Evolutionary conservation across 2,888 invertebrate genomes (phyloP).

Genomic region (Isoperla grammatica): DNA sequence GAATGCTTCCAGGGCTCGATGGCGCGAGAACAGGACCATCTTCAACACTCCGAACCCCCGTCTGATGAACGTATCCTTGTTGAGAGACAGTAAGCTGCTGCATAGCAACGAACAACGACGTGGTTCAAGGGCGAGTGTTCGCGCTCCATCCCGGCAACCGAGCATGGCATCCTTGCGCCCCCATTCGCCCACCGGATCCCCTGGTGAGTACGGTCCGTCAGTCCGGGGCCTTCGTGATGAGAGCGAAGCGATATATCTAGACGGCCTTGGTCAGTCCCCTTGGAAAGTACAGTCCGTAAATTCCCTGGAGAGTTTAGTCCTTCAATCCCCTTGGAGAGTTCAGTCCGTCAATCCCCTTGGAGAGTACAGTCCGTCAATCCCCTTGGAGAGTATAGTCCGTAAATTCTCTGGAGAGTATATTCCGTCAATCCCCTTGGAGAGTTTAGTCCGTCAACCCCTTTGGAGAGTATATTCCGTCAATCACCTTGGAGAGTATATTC

Average conservation of each 20-base stretch:
- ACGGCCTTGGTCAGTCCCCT: background rate
- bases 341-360: too few species aligned
- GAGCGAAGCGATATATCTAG: too few species aligned
- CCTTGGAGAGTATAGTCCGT: too few species aligned
- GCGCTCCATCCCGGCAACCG: constrained; percentile 76
- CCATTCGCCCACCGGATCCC: constrained; percentile 64
- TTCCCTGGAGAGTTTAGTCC: too few species aligned
- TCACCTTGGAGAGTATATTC: too few species aligned
- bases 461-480: too few species aligned
- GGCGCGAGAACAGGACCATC: constrained; percentile 87
- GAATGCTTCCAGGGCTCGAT: constrained; percentile 67
- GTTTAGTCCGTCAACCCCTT: too few species aligned
- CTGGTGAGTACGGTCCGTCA: constrained; percentile 48
- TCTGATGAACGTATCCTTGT: constrained; percentile 83
- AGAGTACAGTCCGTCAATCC: too few species aligned
- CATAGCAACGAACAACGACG: constrained; percentile 70
- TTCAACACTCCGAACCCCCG: constrained; percentile 93
- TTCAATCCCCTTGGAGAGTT: too few species aligned
- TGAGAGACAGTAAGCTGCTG: constrained; percentile 72
- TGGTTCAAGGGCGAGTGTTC: constrained; percentile 71
- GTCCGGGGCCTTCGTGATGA: background rate
- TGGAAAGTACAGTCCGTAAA: too few species aligned
- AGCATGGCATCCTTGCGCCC: constrained; percentile 80
- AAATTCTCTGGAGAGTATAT: too few species aligned
- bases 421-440: too few species aligned